Evolutionary conservation across 2,888 invertebrate species (phyloP), one percentile per base, ranked within the genome.

Genomic region (Sarcophaga rosellei): DNA sequence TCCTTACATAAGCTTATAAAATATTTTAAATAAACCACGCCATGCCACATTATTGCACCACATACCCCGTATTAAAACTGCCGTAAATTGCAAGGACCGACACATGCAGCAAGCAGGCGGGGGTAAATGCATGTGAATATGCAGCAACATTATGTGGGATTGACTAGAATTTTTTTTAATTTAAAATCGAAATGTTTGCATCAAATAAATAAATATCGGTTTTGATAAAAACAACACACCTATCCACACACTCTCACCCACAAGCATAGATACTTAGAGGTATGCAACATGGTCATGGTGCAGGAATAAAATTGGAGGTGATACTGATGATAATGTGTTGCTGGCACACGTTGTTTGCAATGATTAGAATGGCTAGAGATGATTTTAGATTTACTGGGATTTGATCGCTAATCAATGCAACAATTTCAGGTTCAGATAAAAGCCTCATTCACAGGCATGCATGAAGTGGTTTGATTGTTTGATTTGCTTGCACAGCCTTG

Each of bases 141-240:
- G 15, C 17, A 53, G 17, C 53, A 53, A 53, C 17, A 53, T 53
- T 17, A 53, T 53, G 53, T 53, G 17, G 53, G 53, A 17, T 53
- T 53, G 17, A 4, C 4, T 35, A 35, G 35, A 53, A 69, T 44
- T 70, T 5, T 63, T 1, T 63, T 23, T 45, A 73, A 69, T n/a
- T 59, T 59, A 45, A 73, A 23, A 65, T 20, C 44, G 17, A 45
- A 15, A 1, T 25, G 10, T 62, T 65, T 21, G 8, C 10, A 80
- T 59, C 59, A 76, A 70, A 76, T 70, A 81, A 81, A 62, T 83
- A 68, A 78, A 53, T 68, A 73, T 83, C 62, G 68, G 61, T 77
- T 83, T 62, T 61, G 66, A 68, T 76, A 69, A 82, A 70, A 70
- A n/a, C 6, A 61, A 21, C n/a, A 17, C 47, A 45, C 23, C 5